Base-by-base conservation (phyloP, 2,888 invertebrate species). In the Cephus rjabovi region DNA sequence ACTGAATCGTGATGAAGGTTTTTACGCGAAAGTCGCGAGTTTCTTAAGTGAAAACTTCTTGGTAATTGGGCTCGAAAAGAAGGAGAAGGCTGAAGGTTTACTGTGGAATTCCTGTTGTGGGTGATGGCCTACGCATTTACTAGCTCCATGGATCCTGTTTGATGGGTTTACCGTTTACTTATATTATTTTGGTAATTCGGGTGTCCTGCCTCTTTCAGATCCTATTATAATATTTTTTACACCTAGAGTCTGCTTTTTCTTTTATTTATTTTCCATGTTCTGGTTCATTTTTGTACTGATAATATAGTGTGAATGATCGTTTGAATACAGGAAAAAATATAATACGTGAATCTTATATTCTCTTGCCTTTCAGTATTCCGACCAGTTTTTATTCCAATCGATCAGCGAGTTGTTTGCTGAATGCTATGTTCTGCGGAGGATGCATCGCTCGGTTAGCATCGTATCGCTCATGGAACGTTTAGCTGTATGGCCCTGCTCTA, bases 1-100 rank as follows among this genome's bases (percentile, higher is more conserved):
- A 70, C 76, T 75, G 76, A 79, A 79, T 79, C 79, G 79, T 79
- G 79, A 79, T 79, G 76, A 74, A 76, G 76, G 76, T 79, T 79
- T 79, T 79, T 79, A 74, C 76, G 79, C 76, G 79, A 79, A 76
- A 73, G 69, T 71, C 79, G 35, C 78, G 76, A 31, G 79, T 69
- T 75, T 76, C 74, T 74, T 34, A 74, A 79, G 79, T 79, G 79
- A 79, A 79, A 79, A 79, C 76, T 76, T 79, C 76, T 73, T 69
- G 70, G 76, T 79, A 79, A 79, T 79, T 79, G 79, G 79, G 40
- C 76, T 79, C 69, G 76, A 73, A 73, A 74, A 34, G 30, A 56
- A 56, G 23, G 56, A 56, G 56, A 56, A 56, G 56, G 23, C 56
- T 15, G 31, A 33, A 33, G 12, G 71, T 71, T 33, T 12, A 71